Evolutionary conservation across 2,113 vertebrate species (phyloP).

Genomic region (Xyliphius kryptos): DNA sequence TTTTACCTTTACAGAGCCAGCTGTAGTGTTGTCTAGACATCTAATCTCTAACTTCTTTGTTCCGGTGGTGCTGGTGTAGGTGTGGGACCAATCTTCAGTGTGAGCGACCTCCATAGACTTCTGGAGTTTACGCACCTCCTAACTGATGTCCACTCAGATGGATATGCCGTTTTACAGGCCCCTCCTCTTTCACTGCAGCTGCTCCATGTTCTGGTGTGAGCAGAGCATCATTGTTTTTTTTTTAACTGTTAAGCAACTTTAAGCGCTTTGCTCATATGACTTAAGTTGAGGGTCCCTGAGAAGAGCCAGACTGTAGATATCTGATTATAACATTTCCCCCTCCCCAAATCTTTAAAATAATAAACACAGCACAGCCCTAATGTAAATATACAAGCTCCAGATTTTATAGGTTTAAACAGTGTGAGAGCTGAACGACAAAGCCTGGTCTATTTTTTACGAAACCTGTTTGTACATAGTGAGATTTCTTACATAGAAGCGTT

Average conservation of each 20-base stretch:
- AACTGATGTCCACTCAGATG: slow-evolving; percentile 32
- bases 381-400: slow-evolving; percentile 62
- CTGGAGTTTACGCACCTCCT: slow-evolving; percentile 32
- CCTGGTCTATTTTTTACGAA: slow-evolving; percentile 69
- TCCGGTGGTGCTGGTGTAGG: slow-evolving; percentile 59
- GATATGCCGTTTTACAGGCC: slow-evolving; percentile 38
- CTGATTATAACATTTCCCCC: background rate
- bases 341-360: background rate
- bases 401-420: slow-evolving; percentile 65
- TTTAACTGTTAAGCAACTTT: slow-evolving; percentile 31
- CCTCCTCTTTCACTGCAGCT: slow-evolving; percentile 27
- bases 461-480: slow-evolving; percentile 56
- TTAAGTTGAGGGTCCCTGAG: slow-evolving; percentile 22
- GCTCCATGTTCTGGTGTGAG: slow-evolving; percentile 44
- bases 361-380: slow-evolving; percentile 19
- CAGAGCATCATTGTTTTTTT: slow-evolving; percentile 33
- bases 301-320: slow-evolving; percentile 18
- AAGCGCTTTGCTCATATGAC: slow-evolving; percentile 38
- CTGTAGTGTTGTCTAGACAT: slow-evolving; percentile 29
- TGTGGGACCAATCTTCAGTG: slow-evolving; percentile 92
- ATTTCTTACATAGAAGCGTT: slow-evolving; percentile 33
- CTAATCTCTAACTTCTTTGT: slow-evolving; percentile 33
- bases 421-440: slow-evolving; percentile 55
- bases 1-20: slow-evolving; percentile 10
- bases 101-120: slow-evolving; percentile 60